A percentile compares a stretch with the other conserved stretches of the same genome.
Conservation (phyloP, 2,113 vertebrate genomes). For the Acanthochromis polyacanthus region DNA sequence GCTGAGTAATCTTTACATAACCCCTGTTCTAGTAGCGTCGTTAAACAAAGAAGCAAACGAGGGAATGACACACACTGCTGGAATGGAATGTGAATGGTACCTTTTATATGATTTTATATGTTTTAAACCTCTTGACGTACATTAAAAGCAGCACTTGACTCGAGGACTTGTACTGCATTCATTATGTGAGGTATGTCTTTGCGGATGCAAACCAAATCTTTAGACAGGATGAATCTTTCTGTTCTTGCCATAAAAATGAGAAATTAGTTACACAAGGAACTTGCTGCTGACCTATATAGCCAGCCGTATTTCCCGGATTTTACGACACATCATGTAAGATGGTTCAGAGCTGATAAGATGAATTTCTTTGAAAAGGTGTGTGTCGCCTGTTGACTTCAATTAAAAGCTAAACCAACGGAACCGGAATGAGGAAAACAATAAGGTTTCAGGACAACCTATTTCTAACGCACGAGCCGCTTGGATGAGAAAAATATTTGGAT, state of each 20-base stretch:
- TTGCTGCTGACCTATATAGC: not conserved
- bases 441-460: not conserved
- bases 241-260: constrained; percentile 4
- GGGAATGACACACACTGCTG: not conserved
- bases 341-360: constrained; percentile 12
- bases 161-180: not conserved
- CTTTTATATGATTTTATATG: constrained; percentile 23
- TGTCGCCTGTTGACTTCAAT: not conserved
- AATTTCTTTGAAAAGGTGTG: not conserved
- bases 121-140: not conserved
- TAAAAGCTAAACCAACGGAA: not conserved
- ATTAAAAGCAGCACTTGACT: not conserved
- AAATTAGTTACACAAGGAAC: not conserved
- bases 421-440: not conserved
- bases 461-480: not conserved
- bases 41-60: constrained; percentile 16
- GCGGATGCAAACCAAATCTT: not conserved
- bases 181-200: not conserved
- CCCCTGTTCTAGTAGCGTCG: constrained; percentile 13
- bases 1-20: constrained; percentile 48
- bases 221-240: not conserved
- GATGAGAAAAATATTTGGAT: not conserved
- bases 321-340: constrained; percentile 8
- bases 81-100: not conserved
- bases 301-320: constrained; percentile 8